These are phyloP conservation scores for Oxycera nigricornis DNA, from an alignment of 2,888 invertebrate species.

Conservation along the genomic window DNA sequence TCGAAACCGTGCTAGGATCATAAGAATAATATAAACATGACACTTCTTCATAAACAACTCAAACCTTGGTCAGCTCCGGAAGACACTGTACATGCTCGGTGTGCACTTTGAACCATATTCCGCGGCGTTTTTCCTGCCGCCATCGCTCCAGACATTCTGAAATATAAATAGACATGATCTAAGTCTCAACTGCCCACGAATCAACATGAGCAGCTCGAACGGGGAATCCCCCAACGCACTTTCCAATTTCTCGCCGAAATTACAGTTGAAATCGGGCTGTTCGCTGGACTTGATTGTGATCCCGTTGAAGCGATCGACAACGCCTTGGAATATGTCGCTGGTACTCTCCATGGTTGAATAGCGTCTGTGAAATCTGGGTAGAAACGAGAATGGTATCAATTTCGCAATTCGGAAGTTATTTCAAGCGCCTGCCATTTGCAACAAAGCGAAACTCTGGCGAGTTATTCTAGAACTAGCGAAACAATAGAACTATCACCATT, in stretches of 20 bases:
- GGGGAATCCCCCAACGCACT: constrained; percentile 62
- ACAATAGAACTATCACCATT: no score
- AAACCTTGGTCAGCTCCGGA: constrained; percentile 74
- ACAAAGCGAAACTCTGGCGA: no score
- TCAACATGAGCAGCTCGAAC: background rate
- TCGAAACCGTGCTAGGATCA: constrained; percentile 75
- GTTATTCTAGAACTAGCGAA: no score
- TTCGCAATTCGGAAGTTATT: no score
- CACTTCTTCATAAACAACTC: constrained; percentile 33
- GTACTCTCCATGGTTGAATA: constrained; percentile 55
- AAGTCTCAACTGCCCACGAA: background rate
- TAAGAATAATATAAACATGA: constrained; percentile 6
- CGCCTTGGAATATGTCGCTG: constrained; percentile 62
- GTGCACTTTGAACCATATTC: constrained; percentile 83
- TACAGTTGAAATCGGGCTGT: constrained; percentile 62
- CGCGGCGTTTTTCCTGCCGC: constrained; percentile 69
- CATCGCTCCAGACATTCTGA: constrained; percentile 76
- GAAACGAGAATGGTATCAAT: no score
- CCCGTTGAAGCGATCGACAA: constrained; percentile 73
- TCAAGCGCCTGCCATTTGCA: no score
- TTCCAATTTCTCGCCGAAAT: constrained; percentile 66
- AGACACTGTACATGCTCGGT: constrained; percentile 76
- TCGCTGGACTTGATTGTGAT: constrained; percentile 74
- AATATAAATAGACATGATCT: constrained; percentile 40
- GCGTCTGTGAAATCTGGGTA: no score